Evolutionary conservation across 2,113 vertebrate species (phyloP).

Genomic region (Neotoma lepida): DNA sequence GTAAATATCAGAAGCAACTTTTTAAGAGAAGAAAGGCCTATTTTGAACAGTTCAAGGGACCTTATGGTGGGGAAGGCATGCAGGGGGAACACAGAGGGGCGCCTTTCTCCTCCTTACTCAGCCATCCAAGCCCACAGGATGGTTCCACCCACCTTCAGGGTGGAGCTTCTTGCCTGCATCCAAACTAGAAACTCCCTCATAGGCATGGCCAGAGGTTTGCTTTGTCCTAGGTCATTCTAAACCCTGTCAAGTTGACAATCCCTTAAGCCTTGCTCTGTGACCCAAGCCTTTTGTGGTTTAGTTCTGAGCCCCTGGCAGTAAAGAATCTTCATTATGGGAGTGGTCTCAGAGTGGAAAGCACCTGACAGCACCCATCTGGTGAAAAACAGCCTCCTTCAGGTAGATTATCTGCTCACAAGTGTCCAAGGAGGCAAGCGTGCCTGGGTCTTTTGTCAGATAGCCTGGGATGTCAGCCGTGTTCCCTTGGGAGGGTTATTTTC

Average conservation of each 20-base stretch:
- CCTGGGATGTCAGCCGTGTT: background rate
- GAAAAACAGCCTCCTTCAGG: background rate
- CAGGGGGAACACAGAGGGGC: accelerated
- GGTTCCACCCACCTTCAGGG: background rate
- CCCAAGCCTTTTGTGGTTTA: background rate
- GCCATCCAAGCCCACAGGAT: background rate
- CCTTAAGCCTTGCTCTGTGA: accelerated
- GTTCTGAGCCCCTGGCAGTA: background rate
- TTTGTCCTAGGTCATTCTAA: background rate
- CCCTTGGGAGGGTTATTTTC: background rate
- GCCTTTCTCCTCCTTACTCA: background rate
- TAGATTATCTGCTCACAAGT: accelerated
- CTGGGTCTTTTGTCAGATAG: background rate
- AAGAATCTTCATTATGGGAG: accelerated
- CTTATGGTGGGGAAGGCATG: too few species aligned
- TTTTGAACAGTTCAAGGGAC: background rate
- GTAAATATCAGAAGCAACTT: background rate
- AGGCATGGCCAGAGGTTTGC: background rate
- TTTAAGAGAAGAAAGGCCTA: background rate
- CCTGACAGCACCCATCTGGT: background rate
- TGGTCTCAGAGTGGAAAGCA: too few species aligned
- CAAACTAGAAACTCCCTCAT: background rate
- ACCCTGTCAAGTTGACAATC: background rate
- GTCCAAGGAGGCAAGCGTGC: background rate
- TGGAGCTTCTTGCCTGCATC: background rate